A percentile compares a stretch with the other conserved stretches of the same genome.
phyloP scores from a whole-genome alignment of 2,113 vertebrate genomes.

The Gymnogyps californianus region DNA sequence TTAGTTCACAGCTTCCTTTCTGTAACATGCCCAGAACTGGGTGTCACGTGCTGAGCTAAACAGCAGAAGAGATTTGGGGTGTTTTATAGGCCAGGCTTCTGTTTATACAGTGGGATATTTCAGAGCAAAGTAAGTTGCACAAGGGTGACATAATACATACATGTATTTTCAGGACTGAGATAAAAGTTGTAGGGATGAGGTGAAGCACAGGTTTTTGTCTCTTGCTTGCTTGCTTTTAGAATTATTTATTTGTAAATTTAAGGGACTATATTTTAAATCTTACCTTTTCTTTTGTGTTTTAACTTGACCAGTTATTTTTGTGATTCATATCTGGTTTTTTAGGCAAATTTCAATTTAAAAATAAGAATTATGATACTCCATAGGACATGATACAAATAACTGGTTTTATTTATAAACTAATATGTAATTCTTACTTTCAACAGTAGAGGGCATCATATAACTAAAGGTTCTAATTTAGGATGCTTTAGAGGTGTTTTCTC shows the following conservation, averaged over 20 bases:
- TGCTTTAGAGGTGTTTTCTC: background rate
- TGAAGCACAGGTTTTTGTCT: rapidly evolving
- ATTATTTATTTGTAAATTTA: background rate
- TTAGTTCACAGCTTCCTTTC: background rate
- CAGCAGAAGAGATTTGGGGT: background rate
- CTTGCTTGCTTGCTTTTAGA: background rate
- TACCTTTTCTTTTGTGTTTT: background rate
- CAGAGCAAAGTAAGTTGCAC: background rate
- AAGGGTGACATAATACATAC: background rate
- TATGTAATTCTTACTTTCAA: background rate
- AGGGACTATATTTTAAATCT: background rate
- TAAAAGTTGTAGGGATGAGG: background rate
- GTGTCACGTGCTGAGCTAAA: background rate
- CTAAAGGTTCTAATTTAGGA: background rate
- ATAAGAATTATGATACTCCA: background rate
- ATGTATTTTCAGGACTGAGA: background rate
- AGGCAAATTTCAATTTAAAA: background rate
- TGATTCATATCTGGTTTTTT: background rate
- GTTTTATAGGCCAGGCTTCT: background rate
- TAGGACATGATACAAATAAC: background rate
- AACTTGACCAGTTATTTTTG: background rate
- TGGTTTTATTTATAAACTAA: background rate
- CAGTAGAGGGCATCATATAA: background rate
- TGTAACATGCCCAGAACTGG: background rate
- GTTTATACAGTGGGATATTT: background rate